phyloP scores from a whole-genome alignment of 1,140 invertebrate genomes.

The Melanaphis sacchari region DNA sequence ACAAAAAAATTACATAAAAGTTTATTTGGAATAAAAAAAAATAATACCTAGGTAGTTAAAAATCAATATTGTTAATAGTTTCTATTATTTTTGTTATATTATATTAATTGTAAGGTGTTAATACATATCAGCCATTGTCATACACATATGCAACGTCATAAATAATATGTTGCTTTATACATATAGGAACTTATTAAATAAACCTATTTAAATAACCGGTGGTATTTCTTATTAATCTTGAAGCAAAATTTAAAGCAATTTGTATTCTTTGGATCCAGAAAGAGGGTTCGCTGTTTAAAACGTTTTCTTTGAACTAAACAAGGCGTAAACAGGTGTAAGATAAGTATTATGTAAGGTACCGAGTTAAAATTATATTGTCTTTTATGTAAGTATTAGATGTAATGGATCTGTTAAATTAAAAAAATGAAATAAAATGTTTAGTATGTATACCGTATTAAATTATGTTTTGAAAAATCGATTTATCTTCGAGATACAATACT shows the following conservation, averaged over 20 bases:
- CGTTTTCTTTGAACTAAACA: too few relatives aligned
- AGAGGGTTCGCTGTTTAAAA: too few relatives aligned
- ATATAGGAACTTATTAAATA: too few relatives aligned
- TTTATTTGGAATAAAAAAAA: background rate
- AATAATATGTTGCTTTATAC: background rate
- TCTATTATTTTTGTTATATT: background rate
- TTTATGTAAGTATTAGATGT: too few relatives aligned
- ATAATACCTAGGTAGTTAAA: background rate
- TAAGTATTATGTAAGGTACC: background rate
- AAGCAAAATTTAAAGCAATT: too few relatives aligned
- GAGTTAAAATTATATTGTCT: background rate
- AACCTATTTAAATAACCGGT: too few relatives aligned
- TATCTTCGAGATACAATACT: background rate
- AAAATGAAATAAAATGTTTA: background rate
- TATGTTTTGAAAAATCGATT: conserved; percentile 1
- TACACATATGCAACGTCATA: background rate
- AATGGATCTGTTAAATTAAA: background rate
- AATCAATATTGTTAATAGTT: background rate
- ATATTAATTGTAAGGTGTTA: background rate
- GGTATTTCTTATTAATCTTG: too few relatives aligned
- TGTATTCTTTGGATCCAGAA: too few relatives aligned
- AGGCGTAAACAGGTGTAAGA: background rate
- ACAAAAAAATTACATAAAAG: background rate
- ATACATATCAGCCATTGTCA: too few relatives aligned
- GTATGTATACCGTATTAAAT: background rate